Base-by-base conservation (phyloP, 2,797 vertebrate genomes). In the Aythya fuligula region DNA sequence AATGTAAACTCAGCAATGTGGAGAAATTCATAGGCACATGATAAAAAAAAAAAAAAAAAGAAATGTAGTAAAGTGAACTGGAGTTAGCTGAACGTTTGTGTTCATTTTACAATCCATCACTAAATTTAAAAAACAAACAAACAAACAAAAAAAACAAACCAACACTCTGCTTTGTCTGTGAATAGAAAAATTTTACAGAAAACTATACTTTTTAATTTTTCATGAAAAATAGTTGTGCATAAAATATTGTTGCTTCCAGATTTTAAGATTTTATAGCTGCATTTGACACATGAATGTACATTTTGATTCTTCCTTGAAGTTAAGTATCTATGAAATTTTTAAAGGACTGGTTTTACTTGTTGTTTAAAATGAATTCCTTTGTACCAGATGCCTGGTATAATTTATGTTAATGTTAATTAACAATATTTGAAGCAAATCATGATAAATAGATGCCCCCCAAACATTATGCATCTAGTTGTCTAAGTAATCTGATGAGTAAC, bases 351-450 rank as follows among this genome's bases (percentile, higher is more conserved):
- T 8, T 96, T 95, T 86, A 3, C 54, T 65, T 1, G 0, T 85
- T 57, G 58, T 90, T 96, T 95, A 85, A 86, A 96, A 93, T 91
- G 18, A 89, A 57, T 91, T 96, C 54, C 94, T 92, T 96, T 94
- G 60, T 87, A 96, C 85, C 91, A 94, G 69, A 96, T 96, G 92
- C 81, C 87, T 95, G 66, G 58, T 96, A 75, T 90, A 96, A 97
- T 97, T 97, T 96, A 93, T 97, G 79, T 93, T 93, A 95, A 80
- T 87, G 89, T 90, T 95, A 97, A 97, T 98, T 98, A 96, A 97
- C 93, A 92, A 87, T 96, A 97, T 97, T 97, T 97, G 94, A 94
- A 95, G 72, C 64, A 97, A 97, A 97, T 97, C 85, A 96, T 94
- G 97, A 96, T 96, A 98, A 98, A 98, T 97, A 93, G 96, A 73